A percentile compares a stretch with the other conserved stretches of the same genome.
phyloP scores from a whole-genome alignment of 2,113 vertebrate species.

The Tragelaphus strepsiceros region DNA sequence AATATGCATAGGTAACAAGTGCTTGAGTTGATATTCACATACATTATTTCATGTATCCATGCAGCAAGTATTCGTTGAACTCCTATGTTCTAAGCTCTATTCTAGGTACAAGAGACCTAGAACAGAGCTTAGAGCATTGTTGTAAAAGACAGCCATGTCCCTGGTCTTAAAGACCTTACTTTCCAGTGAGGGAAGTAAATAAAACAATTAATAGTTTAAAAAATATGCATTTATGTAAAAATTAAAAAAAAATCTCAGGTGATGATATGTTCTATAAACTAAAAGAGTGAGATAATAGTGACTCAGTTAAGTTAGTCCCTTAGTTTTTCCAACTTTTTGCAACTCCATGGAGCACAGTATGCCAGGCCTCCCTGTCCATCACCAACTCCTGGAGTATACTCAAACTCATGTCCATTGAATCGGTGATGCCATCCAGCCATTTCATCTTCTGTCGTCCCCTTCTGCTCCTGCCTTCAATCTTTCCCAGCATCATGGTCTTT shows the following conservation, averaged over 20 bases:
- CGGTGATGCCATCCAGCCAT: not conserved
- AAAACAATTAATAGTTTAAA: not conserved
- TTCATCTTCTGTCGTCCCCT: not conserved
- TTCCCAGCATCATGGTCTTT: not conserved
- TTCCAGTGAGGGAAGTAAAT: not conserved
- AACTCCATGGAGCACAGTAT: accelerated
- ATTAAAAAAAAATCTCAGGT: not conserved
- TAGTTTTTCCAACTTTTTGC: not conserved
- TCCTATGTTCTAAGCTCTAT: not conserved
- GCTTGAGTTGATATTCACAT: not conserved
- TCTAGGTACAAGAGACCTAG: not conserved
- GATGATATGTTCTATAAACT: not conserved
- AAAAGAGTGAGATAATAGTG: not conserved
- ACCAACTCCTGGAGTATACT: not conserved
- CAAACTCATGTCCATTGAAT: not conserved
- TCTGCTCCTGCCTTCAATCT: not conserved
- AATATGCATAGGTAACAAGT: not conserved
- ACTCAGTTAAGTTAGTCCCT: not conserved
- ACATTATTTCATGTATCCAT: not conserved
- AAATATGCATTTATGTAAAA: not conserved
- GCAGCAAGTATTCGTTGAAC: not conserved
- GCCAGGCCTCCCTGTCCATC: not conserved
- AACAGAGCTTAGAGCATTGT: not conserved
- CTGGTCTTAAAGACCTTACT: not conserved
- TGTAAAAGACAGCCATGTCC: not conserved